Evolutionary conservation across 2,888 invertebrate species (phyloP), one percentile per base, ranked within the genome.

Genomic region (Leptura quadrifasciata): DNA sequence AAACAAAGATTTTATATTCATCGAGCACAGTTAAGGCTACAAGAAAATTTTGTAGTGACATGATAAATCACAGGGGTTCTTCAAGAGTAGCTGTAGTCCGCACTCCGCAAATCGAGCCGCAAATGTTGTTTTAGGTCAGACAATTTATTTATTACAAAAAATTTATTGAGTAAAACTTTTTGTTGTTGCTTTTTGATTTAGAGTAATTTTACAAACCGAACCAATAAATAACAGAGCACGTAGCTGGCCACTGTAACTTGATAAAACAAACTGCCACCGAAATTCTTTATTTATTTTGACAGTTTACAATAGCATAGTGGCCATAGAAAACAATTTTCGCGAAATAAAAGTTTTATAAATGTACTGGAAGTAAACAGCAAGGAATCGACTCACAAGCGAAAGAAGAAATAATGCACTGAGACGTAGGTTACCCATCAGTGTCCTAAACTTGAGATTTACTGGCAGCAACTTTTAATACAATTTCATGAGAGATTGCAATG

Each of bases 401-500:
- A 61, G 35, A 58, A 63, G 71, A 65, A 71, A 71, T 71, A 76
- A 74, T 61, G 63, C 74, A 58, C 27, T 31, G 21, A 65, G 77
- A 81, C 79, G 80, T 79, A 82, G 81, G 83, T 81, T 79, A 79
- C 80, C 79, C 80, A 82, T 83, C 82, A 81, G 82, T 82, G 83
- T 81, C 83, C 78, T 75, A 78, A 82, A 82, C 76, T 83, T 79
- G 79, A 83, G 83, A 84, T 84, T 84, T 83, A 84, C 79, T 83
- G 79, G 76, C 67, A 76, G 76, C 81, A 83, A 84, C 79, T 83
- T 84, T 82, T 83, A 83, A 84, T 83, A 82, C 83, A 83, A 83
- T 85, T 85, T 84, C 80, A 81, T 83, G 76, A 79, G 81, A 81
- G 79, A 83, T 83, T 81, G 81, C 80, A 60, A 76, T 79, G 81